Percentiles rank a stretch among this genome's conserved stretches.
Evolutionary conservation across 2,797 vertebrate species (phyloP).

Genomic region (Columba guinea): DNA sequence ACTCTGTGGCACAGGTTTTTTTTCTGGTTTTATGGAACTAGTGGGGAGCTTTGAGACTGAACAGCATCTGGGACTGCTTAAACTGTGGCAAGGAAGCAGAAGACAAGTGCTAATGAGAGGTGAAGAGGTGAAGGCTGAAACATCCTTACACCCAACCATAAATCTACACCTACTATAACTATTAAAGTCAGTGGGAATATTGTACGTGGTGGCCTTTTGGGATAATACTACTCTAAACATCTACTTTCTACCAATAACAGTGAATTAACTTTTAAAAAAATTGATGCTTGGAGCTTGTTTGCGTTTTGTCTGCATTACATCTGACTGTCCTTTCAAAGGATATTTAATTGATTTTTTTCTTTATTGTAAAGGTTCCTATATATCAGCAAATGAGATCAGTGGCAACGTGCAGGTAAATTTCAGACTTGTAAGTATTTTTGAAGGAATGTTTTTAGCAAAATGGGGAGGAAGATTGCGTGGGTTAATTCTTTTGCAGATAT

Average conservation of each 20-base stretch:
- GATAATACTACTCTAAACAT: not conserved
- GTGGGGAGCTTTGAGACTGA: not conserved
- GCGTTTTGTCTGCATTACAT: not conserved
- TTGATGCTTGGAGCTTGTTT: not conserved
- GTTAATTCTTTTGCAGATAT: not conserved
- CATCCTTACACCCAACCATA: conserved; percentile 38
- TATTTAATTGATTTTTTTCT: not conserved
- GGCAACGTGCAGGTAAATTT: not conserved
- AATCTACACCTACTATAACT: conserved; percentile 47
- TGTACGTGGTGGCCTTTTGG: conserved; percentile 22
- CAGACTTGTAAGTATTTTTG: not conserved
- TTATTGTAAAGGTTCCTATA: not conserved
- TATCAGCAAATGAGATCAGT: not conserved
- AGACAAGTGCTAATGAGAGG: conserved; percentile 66
- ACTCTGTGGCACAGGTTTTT: not conserved
- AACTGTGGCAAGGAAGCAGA: conserved; percentile 44
- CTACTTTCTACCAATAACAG: not conserved
- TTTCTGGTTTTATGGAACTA: conserved; percentile 20
- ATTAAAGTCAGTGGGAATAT: conserved; percentile 35
- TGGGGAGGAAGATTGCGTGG: not conserved
- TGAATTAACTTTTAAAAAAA: not conserved
- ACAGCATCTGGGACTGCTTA: conserved; percentile 59
- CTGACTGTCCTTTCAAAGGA: not conserved
- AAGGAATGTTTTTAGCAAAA: not conserved
- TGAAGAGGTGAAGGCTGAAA: conserved; percentile 55